phyloP scores from a whole-genome alignment of 2,888 invertebrate species.

The Tipula unca region DNA sequence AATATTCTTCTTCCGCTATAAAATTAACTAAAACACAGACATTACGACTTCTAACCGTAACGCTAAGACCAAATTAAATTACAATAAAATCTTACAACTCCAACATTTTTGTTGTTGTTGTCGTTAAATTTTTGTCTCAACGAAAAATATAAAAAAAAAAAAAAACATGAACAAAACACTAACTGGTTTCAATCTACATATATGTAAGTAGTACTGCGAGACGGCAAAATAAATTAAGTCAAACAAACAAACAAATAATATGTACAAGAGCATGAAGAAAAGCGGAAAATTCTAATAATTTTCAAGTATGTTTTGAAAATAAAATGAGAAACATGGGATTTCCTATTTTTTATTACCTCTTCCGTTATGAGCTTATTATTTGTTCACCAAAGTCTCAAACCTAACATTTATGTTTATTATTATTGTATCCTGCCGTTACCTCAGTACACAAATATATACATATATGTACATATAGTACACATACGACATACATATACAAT shows the following conservation, averaged over 20 bases:
- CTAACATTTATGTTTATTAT: neutral
- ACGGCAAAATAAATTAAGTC: neutral
- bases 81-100: neutral
- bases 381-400: conserved; percentile 14
- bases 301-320: conserved; percentile 8
- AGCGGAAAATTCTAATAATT: conserved; percentile 14
- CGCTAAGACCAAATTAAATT: neutral
- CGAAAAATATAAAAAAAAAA: neutral
- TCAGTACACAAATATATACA: neutral
- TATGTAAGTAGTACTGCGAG: neutral
- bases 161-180: neutral
- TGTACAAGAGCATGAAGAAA: neutral
- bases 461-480: neutral
- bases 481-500: neutral
- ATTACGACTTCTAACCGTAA: neutral
- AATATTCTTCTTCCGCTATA: no score
- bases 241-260: neutral
- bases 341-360: conserved; percentile 8
- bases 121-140: neutral
- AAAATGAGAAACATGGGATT: neutral
- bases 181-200: conserved; percentile 2
- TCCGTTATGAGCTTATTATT: conserved; percentile 14
- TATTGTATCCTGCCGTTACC: conserved; percentile 8
- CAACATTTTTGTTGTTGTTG: neutral
- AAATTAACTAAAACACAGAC: neutral